Conservation (phyloP, 1,140 invertebrate genomes). For the Conus betulinus region DNA sequence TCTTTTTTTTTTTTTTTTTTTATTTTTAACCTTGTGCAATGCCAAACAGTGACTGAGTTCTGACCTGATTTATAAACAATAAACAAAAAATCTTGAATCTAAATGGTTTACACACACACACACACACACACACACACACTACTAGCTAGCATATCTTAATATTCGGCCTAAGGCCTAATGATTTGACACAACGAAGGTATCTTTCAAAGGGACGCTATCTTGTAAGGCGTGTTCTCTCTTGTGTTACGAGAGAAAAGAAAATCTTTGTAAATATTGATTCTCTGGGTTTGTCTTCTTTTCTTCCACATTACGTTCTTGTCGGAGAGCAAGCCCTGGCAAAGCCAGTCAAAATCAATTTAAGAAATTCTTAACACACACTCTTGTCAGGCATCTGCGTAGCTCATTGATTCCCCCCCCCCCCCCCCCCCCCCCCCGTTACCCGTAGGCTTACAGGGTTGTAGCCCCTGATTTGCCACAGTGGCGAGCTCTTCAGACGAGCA, state of each 20-base stretch:
- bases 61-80: no score
- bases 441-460: not conserved
- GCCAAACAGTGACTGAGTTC: no score
- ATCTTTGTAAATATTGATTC: not conserved
- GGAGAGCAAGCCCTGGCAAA: no score
- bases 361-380: not conserved
- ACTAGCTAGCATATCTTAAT: no score
- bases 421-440: not conserved
- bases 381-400: not conserved
- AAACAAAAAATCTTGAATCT: no score
- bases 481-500: slow-evolving; percentile 21
- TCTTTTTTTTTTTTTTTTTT: not conserved
- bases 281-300: not conserved
- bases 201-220: no score
- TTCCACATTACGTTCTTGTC: not conserved
- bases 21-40: not conserved
- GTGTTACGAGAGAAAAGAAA: no score
- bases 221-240: no score
- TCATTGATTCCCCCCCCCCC: no score
- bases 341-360: not conserved
- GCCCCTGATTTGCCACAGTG: not conserved
- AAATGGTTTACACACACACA: no score
- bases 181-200: no score
- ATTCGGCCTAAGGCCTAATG: no score
- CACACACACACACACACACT: not conserved